A percentile compares a stretch with the other conserved stretches of the same genome.
These are phyloP conservation scores for Tetranychus piercei DNA, from an alignment of 2,888 invertebrate genomes.

Conservation along the genomic window DNA sequence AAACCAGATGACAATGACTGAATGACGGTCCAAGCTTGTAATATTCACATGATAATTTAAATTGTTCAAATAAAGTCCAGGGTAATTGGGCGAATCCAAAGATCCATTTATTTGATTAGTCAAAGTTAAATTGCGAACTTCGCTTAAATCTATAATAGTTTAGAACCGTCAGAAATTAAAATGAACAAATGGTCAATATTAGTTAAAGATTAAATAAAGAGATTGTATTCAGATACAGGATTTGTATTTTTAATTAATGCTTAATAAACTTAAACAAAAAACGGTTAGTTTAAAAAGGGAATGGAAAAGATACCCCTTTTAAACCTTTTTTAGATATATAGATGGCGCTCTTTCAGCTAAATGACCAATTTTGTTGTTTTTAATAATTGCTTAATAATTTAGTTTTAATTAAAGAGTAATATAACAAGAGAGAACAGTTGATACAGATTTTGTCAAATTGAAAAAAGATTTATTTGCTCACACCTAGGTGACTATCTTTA, in stretches of 20 bases:
- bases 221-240: too few relatives aligned
- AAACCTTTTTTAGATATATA: too few relatives aligned
- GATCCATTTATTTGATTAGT: slow-evolving; percentile 38
- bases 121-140: slow-evolving; percentile 24
- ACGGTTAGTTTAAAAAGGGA: not conserved
- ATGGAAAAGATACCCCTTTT: not conserved
- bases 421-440: too few relatives aligned
- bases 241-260: too few relatives aligned
- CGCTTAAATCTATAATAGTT: slow-evolving; percentile 19
- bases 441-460: too few relatives aligned
- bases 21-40: slow-evolving; percentile 42
- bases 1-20: slow-evolving; percentile 44
- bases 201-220: too few relatives aligned
- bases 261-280: not conserved
- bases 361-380: not conserved
- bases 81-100: slow-evolving; percentile 50
- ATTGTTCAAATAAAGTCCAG: slow-evolving; percentile 50
- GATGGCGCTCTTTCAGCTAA: too few relatives aligned
- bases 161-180: not conserved
- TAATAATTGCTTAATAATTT: too few relatives aligned
- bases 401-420: too few relatives aligned
- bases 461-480: too few relatives aligned
- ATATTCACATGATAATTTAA: slow-evolving; percentile 51
- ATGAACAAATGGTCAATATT: not conserved
- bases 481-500: too few relatives aligned